phyloP scores from a whole-genome alignment of 2,113 vertebrate genomes.

The Cavia aperea region DNA sequence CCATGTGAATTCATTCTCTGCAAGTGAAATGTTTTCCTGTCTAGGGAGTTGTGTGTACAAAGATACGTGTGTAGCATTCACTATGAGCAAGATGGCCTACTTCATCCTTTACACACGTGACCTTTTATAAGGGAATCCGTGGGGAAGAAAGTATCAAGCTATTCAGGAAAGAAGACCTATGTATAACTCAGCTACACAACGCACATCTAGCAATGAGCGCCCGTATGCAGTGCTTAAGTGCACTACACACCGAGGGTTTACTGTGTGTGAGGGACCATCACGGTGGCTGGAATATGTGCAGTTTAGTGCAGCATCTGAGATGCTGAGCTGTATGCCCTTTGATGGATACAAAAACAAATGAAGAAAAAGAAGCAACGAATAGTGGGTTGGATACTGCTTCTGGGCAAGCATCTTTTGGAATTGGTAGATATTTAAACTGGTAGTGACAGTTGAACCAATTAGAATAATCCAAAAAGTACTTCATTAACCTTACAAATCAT shows the following conservation, averaged over 20 bases:
- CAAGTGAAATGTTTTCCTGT: not conserved
- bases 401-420: not conserved
- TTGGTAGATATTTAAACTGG: not conserved
- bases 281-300: not conserved
- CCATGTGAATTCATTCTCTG: not conserved
- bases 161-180: not conserved
- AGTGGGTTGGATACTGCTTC: not conserved
- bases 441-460: not conserved
- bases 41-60: not conserved
- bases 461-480: not conserved
- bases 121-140: not conserved
- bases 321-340: not conserved
- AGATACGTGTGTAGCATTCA: not conserved
- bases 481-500: not conserved
- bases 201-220: not conserved
- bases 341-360: not conserved
- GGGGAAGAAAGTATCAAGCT: not conserved
- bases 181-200: not conserved
- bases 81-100: not conserved
- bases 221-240: not conserved
- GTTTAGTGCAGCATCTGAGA: not conserved
- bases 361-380: not conserved
- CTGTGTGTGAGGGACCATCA: not conserved
- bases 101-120: not conserved
- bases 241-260: not conserved